A percentile compares a stretch with the other conserved stretches of the same genome.
Evolutionary conservation across 1,140 invertebrate species (phyloP).

Genomic region (Colletes gigas): DNA sequence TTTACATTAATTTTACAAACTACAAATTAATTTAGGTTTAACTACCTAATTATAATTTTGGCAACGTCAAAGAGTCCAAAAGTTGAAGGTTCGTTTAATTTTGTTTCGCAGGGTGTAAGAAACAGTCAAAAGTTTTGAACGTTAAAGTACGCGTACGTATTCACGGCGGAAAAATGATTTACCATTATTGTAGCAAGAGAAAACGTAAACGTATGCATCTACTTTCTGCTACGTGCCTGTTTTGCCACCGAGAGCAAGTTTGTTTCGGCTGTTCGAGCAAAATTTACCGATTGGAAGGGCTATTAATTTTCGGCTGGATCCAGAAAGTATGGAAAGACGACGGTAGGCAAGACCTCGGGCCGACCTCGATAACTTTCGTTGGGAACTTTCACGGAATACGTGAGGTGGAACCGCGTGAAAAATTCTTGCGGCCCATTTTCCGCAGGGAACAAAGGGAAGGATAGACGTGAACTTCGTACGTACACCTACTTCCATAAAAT

Average conservation of each 20-base stretch:
- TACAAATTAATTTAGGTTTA: no score
- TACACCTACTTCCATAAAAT: slow-evolving; percentile 56
- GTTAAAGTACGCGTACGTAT: neutral
- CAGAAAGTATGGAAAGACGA: slow-evolving; percentile 40
- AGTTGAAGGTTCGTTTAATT: no score
- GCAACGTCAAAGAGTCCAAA: no score
- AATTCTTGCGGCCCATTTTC: slow-evolving; percentile 63
- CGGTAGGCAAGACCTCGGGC: slow-evolving; percentile 21
- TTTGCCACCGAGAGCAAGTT: slow-evolving; percentile 4
- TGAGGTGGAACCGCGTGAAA: slow-evolving; percentile 65
- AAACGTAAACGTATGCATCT: neutral
- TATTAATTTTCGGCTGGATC: slow-evolving; percentile 49
- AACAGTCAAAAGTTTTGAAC: no score
- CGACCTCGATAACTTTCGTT: slow-evolving; percentile 60
- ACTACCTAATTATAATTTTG: no score
- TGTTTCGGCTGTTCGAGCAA: slow-evolving; percentile 23
- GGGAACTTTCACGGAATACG: slow-evolving; percentile 62
- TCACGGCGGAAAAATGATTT: neutral
- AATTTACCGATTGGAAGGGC: slow-evolving; percentile 38
- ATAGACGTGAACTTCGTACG: slow-evolving; percentile 21
- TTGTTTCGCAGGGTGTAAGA: no score
- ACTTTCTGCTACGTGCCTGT: neutral
- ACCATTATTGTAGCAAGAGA: no score
- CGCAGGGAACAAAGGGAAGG: slow-evolving; percentile 53
- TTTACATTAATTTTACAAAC: no score